Percentiles rank a stretch among this genome's conserved stretches.
phyloP scores from a whole-genome alignment of 2,113 vertebrate genomes.

The Acanthisitta chloris region DNA sequence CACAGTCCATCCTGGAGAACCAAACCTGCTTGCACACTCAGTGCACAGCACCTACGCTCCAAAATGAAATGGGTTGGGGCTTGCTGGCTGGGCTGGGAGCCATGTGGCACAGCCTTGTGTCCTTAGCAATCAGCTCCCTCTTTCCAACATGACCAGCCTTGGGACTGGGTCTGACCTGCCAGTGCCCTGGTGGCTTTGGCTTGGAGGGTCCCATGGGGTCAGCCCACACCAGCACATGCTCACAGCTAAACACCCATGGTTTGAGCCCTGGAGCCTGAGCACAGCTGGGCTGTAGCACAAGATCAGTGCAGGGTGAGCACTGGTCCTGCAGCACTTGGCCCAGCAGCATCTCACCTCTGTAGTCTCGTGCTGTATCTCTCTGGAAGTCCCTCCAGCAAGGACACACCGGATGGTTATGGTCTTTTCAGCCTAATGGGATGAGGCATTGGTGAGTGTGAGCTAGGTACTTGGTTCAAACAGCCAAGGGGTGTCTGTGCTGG shows the following conservation, averaged over 20 bases:
- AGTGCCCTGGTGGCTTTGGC: background rate
- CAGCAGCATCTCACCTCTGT: background rate
- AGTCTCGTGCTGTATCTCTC: fast-evolving
- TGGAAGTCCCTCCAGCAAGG: background rate
- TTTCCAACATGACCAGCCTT: background rate
- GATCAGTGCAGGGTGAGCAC: background rate
- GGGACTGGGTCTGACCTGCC: background rate
- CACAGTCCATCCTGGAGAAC: background rate
- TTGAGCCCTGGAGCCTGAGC: background rate
- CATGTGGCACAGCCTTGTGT: background rate
- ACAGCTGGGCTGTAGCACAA: background rate
- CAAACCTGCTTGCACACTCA: background rate
- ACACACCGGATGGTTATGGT: background rate
- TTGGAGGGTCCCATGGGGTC: background rate
- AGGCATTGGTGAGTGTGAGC: background rate
- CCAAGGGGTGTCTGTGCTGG: background rate
- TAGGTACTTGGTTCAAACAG: background rate
- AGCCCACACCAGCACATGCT: background rate
- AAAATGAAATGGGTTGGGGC: background rate
- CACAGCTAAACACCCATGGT: background rate
- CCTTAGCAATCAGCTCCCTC: background rate
- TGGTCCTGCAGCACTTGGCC: background rate
- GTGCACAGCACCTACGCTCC: background rate
- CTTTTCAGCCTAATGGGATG: background rate
- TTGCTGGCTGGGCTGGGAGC: background rate